Conservation (phyloP, 2,113 vertebrate species). For the Thinocorus orbignyianus region DNA sequence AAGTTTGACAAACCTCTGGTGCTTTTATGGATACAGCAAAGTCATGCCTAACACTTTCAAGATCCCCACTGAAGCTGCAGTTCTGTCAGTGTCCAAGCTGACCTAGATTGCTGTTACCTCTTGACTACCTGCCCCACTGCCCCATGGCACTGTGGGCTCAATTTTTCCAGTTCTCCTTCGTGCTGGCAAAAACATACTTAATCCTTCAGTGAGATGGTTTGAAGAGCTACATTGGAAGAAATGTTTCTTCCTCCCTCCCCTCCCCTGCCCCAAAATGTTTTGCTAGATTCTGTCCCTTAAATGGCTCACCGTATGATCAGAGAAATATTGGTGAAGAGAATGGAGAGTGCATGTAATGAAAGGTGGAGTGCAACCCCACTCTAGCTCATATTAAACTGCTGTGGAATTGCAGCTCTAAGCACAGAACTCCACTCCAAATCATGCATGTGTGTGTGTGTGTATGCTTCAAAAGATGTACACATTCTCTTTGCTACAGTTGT, state of each 20-base stretch:
- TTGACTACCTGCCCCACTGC: neutral
- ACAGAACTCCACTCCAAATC: neutral
- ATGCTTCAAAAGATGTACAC: neutral
- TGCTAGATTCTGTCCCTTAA: neutral
- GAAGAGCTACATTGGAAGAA: neutral
- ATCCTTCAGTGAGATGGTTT: neutral
- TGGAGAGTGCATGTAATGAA: neutral
- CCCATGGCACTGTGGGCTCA: fast-evolving
- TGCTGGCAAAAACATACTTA: neutral
- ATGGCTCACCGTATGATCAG: neutral
- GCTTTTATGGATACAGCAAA: neutral
- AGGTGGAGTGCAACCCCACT: neutral
- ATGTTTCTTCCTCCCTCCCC: neutral
- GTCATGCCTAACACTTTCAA: neutral
- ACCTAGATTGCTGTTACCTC: neutral
- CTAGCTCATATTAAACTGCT: neutral
- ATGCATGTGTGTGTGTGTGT: neutral
- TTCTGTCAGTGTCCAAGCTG: neutral
- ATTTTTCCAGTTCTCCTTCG: neutral
- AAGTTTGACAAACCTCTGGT: neutral
- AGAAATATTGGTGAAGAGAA: neutral
- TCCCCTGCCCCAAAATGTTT: neutral
- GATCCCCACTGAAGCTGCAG: neutral
- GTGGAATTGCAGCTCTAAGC: neutral
- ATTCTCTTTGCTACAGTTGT: neutral